phyloP scores from a whole-genome alignment of 2,888 invertebrate genomes.

The Sesia apiformis region DNA sequence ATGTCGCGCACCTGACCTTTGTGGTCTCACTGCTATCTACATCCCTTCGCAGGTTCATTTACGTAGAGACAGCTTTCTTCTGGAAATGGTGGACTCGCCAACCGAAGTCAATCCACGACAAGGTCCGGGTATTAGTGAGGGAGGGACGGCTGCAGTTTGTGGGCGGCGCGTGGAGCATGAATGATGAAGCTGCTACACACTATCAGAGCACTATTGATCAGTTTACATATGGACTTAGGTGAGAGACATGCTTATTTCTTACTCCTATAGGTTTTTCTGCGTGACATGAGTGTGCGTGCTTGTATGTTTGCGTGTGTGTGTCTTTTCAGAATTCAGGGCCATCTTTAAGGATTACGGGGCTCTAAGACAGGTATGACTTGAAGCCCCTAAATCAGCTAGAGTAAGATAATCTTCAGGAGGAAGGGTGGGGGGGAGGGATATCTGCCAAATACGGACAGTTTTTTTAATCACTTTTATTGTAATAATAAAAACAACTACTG shows the following conservation, averaged over 20 bases:
- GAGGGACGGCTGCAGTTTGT: conserved; percentile 85
- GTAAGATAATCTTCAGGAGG: too few relatives aligned
- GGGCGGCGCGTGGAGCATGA: conserved; percentile 90
- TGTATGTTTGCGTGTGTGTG: too few relatives aligned
- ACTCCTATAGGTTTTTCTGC: too few relatives aligned
- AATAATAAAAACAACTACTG: too few relatives aligned
- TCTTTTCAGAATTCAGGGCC: too few relatives aligned
- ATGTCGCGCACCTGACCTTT: background rate
- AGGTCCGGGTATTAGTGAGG: conserved; percentile 79
- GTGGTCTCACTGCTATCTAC: background rate
- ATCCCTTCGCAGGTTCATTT: conserved; percentile 80
- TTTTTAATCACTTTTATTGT: too few relatives aligned
- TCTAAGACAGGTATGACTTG: too few relatives aligned
- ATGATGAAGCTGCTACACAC: conserved; percentile 83
- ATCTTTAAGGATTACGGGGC: too few relatives aligned
- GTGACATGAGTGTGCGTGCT: too few relatives aligned
- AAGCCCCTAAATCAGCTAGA: too few relatives aligned
- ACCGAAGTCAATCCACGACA: conserved; percentile 63
- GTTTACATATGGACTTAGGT: conserved; percentile 82
- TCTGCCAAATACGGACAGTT: too few relatives aligned
- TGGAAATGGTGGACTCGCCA: conserved; percentile 90
- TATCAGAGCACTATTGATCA: conserved; percentile 84
- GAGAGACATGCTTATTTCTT: background rate
- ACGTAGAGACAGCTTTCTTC: conserved; percentile 91
- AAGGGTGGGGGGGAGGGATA: too few relatives aligned